Evolutionary conservation across 2,888 invertebrate species (phyloP), one percentile per base, ranked within the genome.

Genomic region (Lasiommata megera): DNA sequence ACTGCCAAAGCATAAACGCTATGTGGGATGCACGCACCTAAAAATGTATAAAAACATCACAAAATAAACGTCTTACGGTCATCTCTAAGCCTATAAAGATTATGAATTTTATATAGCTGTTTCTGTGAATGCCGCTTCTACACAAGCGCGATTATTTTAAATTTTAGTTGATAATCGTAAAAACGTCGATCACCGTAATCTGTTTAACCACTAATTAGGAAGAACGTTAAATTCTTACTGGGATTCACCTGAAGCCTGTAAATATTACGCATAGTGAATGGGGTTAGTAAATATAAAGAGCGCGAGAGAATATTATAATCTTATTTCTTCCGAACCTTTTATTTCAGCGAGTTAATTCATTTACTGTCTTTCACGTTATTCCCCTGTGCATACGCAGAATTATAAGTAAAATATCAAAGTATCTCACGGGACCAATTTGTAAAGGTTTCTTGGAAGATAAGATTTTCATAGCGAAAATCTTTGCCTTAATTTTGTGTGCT

Each of bases 311-410:
- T 28, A 37, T 54, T 28, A 31, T 55, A 55, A 59, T 55, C 46
- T 56, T 56, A 60, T 60, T 60, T 60, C 34, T 56, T 16, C 17
- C 16, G 41, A 43, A 56, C 55, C 43, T 60, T 60, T 48, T 50
- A 57, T 48, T 60, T 57, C 37, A 57, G 57, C 37, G 50, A 53
- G 54, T 54, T 61, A 61, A 61, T 61, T 54, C 60, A 61, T 61
- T 61, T 61, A 61, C 60, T 61, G 58, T 58, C 60, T 54, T 54
- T 57, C 56, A 58, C 46, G 44, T 38, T 17, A 16, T 44, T 57
- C 60, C 51, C 58, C 36, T 36, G 60, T 43, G 57, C 44, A 54
- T 54, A 51, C 44, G 50, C 50, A 14, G 12, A 41, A 54, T 51
- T 54, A 53, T 51, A 54, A 54, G 57, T 52, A 60, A 61, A 61